A percentile compares a stretch with the other conserved stretches of the same genome.
Evolutionary conservation across 2,797 vertebrate species (phyloP).

Genomic region (Babyrousa celebensis): DNA sequence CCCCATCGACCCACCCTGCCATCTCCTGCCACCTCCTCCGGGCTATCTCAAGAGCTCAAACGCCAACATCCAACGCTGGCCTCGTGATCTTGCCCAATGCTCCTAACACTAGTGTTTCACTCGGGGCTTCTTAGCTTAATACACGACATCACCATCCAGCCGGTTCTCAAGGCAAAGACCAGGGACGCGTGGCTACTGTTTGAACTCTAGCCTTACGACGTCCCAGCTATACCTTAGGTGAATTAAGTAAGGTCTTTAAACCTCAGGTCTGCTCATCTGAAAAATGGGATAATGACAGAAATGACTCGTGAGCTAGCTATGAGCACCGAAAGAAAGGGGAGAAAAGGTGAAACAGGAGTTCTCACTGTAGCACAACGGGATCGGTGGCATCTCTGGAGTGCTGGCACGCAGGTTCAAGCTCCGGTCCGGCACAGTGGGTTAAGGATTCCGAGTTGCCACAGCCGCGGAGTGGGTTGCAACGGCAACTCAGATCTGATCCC

Average conservation of each 20-base stretch:
- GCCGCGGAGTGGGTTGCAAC: too few species aligned
- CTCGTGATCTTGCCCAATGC: background rate
- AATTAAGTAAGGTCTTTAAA: conserved; percentile 62
- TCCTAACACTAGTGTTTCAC: conserved; percentile 45
- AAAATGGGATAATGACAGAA: conserved; percentile 20
- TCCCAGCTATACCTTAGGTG: conserved; percentile 21
- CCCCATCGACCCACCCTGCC: background rate
- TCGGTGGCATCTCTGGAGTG: too few species aligned
- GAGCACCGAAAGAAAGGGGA: conserved; percentile 28
- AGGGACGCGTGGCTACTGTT: background rate
- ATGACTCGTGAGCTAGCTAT: conserved; percentile 6
- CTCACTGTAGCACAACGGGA: too few species aligned
- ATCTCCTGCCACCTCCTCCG: conserved; percentile 50
- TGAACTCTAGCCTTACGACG: conserved; percentile 39
- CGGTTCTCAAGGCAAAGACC: background rate
- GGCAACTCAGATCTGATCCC: too few species aligned
- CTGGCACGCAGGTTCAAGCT: too few species aligned
- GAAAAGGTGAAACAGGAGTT: background rate
- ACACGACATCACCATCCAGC: background rate
- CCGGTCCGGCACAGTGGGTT: too few species aligned
- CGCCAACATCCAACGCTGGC: conserved; percentile 46
- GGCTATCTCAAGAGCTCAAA: conserved; percentile 36
- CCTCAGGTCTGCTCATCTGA: conserved; percentile 58
- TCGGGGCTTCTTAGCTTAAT: conserved; percentile 44
- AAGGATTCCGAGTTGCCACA: too few species aligned